These are phyloP conservation scores for Sarcophaga caerulescens DNA, from an alignment of 2,888 invertebrate species.

Conservation along the genomic window DNA sequence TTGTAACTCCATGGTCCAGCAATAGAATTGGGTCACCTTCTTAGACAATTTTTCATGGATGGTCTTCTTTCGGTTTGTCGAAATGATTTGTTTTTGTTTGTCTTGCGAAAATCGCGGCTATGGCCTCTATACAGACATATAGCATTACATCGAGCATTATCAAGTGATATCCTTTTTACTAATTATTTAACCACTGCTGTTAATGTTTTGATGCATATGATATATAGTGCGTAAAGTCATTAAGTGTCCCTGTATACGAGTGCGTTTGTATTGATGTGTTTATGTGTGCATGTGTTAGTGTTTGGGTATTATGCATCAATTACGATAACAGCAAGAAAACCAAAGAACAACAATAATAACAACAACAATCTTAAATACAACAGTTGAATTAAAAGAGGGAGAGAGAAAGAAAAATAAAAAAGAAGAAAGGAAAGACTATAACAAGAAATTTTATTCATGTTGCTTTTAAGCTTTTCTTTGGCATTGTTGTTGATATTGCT, in stretches of 20 bases:
- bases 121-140: too few species aligned
- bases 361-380: constrained; percentile 1
- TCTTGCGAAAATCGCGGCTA: too few species aligned
- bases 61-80: too few species aligned
- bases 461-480: neutral
- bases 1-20: too few species aligned
- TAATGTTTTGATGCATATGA: constrained; percentile 29
- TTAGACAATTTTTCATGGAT: too few species aligned
- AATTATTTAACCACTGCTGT: neutral
- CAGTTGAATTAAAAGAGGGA: neutral
- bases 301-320: constrained; percentile 26
- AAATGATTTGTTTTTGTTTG: too few species aligned
- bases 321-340: constrained; percentile 27
- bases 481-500: neutral
- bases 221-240: constrained; percentile 49
- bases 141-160: too few species aligned
- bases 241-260: constrained; percentile 1
- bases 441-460: neutral
- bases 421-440: too few species aligned
- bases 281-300: neutral
- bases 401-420: too few species aligned
- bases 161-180: neutral
- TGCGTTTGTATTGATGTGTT: neutral
- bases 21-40: too few species aligned
- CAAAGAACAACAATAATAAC: constrained; percentile 11